Conservation (phyloP, 2,113 vertebrate genomes). For the Marcusenius ussheri region DNA sequence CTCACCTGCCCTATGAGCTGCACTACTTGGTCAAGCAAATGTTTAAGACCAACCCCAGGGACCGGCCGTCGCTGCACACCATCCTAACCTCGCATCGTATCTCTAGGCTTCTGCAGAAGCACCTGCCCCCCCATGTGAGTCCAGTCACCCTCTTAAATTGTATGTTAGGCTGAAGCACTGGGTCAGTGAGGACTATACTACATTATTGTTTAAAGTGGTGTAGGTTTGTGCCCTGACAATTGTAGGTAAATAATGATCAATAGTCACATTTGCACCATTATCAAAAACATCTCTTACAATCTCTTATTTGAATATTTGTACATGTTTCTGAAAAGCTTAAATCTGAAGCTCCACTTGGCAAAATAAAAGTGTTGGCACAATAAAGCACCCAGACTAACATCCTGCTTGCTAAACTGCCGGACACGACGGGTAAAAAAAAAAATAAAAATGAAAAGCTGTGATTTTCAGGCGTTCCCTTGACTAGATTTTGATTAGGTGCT, state of each 20-base stretch:
- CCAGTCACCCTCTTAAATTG: neutral
- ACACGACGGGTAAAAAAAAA: too few relatives aligned
- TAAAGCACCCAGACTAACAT: too few relatives aligned
- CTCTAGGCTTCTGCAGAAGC: slow-evolving; percentile 54
- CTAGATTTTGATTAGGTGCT: neutral
- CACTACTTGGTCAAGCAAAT: slow-evolving; percentile 80
- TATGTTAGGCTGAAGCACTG: neutral
- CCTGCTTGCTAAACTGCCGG: too few relatives aligned
- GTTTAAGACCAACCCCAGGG: slow-evolving; percentile 78
- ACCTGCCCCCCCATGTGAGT: slow-evolving; percentile 64
- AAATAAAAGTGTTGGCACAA: too few relatives aligned
- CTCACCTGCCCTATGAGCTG: slow-evolving; percentile 75
- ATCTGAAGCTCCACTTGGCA: too few relatives aligned
- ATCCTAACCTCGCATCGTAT: slow-evolving; percentile 71
- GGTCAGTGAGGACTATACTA: neutral
- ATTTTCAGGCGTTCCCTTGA: neutral
- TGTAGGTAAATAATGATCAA: neutral
- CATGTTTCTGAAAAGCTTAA: neutral
- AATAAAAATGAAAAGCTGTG: neutral
- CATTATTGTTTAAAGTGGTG: neutral
- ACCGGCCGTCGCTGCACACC: slow-evolving; percentile 77
- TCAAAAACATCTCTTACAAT: neutral
- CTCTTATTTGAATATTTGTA: neutral
- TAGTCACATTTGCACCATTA: neutral
- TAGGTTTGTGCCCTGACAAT: neutral